Percentiles rank a stretch among this genome's conserved stretches.
phyloP scores from a whole-genome alignment of 2,797 vertebrate genomes.

The Sciurus carolinensis region DNA sequence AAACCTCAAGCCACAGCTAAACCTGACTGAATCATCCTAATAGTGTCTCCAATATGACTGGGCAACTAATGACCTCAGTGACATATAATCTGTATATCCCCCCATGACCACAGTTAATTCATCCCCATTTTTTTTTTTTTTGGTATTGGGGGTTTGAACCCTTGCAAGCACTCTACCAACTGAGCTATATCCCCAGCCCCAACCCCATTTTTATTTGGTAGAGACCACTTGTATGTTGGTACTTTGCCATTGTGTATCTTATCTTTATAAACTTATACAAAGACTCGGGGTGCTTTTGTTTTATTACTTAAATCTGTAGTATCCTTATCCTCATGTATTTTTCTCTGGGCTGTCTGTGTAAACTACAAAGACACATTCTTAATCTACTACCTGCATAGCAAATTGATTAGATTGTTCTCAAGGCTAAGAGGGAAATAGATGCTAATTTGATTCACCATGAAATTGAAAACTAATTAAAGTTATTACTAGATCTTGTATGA shows the following conservation, averaged over 20 bases:
- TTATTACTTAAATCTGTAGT: neutral
- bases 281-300: neutral
- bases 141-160: no score
- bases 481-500: slow-evolving; percentile 18
- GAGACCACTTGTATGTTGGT: neutral
- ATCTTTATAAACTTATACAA: neutral
- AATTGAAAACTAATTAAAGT: slow-evolving; percentile 17
- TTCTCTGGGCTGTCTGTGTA: neutral
- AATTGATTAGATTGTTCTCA: slow-evolving; percentile 24
- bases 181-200: no score
- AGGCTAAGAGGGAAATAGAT: slow-evolving; percentile 13
- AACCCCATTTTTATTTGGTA: neutral
- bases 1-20: neutral
- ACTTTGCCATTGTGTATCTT: neutral
- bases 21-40: neutral
- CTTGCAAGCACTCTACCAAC: no score
- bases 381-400: neutral
- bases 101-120: neutral
- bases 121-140: neutral
- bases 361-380: neutral
- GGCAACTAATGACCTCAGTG: neutral
- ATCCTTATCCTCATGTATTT: neutral
- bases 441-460: neutral
- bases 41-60: neutral
- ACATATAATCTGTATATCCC: neutral